Percentiles rank a stretch among this genome's conserved stretches.
phyloP scores from a whole-genome alignment of 2,888 invertebrate genomes.

The Neuroscelio doddi region DNA sequence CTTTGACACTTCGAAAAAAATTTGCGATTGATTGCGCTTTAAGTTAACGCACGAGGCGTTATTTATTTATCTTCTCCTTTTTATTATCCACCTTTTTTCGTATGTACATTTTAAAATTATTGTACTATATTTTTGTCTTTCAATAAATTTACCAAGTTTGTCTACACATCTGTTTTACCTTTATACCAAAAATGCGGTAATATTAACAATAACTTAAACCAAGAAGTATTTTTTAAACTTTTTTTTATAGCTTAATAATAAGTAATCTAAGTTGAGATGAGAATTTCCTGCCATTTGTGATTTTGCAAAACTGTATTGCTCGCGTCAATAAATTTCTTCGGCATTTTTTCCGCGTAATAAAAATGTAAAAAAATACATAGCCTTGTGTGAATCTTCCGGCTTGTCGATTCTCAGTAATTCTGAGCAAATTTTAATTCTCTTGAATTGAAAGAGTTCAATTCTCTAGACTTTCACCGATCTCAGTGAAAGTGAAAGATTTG shows the following conservation, averaged over 20 bases:
- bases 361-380: constrained; percentile 17
- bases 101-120: constrained; percentile 55
- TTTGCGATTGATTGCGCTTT: constrained; percentile 22
- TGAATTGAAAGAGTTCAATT: constrained; percentile 32
- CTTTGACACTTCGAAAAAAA: constrained; percentile 46
- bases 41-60: constrained; percentile 25
- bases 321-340: no score
- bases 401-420: constrained; percentile 34
- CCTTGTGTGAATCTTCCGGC: constrained; percentile 34
- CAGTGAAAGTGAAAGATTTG: constrained; percentile 43
- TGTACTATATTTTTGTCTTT: constrained; percentile 64
- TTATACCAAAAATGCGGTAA: constrained; percentile 7
- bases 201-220: no score
- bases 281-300: no score
- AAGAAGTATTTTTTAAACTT: no score
- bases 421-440: constrained; percentile 30
- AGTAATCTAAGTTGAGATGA: no score
- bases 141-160: constrained; percentile 58
- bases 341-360: not conserved
- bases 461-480: constrained; percentile 41
- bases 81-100: constrained; percentile 51
- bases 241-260: no score
- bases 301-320: no score
- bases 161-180: constrained; percentile 36
- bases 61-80: constrained; percentile 51